phyloP scores from a whole-genome alignment of 2,113 vertebrate genomes.

The Rutilus rutilus region DNA sequence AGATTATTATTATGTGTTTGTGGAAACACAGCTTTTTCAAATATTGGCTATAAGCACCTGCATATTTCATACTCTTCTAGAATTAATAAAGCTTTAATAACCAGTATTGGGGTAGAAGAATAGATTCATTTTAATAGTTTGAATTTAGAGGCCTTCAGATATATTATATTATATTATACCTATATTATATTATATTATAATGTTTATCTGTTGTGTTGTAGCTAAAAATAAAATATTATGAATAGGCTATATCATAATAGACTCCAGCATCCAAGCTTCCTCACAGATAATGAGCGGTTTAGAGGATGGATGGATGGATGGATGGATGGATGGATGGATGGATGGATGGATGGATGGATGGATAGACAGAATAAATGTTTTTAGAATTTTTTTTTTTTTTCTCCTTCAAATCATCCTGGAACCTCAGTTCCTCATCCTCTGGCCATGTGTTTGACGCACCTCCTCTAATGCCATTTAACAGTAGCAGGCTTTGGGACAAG shows the following conservation, averaged over 20 bases:
- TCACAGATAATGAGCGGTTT: not conserved
- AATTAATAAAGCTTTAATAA: not conserved
- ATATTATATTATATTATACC: not conserved
- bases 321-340: too few species aligned
- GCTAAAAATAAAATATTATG: too few species aligned
- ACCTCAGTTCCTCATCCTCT: not conserved
- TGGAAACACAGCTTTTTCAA: not conserved
- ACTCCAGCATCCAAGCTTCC: too few species aligned
- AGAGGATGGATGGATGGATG: not conserved
- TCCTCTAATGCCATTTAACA: conserved; percentile 18
- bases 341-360: not conserved
- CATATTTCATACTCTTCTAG: not conserved
- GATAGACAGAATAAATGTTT: not conserved
- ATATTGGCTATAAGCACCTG: not conserved
- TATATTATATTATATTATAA: not conserved
- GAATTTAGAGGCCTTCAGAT: not conserved
- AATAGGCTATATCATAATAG: too few species aligned
- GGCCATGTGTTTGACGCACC: not conserved
- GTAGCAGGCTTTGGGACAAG: not conserved
- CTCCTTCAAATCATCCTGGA: not conserved
- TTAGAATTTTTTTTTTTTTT: too few species aligned
- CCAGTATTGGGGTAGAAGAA: not conserved
- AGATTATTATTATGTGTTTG: not conserved
- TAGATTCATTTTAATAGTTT: not conserved
- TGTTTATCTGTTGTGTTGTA: too few species aligned